Evolutionary conservation across 1,140 invertebrate genomes (phyloP), one percentile per base, ranked within the genome.

Genomic region (Calliphora vicina): DNA sequence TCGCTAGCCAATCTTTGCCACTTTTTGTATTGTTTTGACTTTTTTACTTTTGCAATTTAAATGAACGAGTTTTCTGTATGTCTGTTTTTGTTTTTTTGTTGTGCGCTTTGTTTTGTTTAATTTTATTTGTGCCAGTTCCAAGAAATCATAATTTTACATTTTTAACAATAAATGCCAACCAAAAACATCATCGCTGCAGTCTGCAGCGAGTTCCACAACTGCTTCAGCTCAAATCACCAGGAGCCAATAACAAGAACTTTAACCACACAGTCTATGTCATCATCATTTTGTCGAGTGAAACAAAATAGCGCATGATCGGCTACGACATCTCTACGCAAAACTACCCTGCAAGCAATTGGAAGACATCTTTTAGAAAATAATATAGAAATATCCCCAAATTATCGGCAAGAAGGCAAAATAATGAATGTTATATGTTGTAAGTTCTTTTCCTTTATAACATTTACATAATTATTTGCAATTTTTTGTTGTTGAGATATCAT

Each of bases 131-230:
- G 27, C 29, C 73, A 76, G 27, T 83, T 83, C 76, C 17, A 25
- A 71, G 82, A 80, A 83, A 80, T 83, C 76, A 83, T 80, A 83
- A 80, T 83, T 83, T 83, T 71, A 83, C 76, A 83, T 83, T 83
- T 83, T 83, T 83, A 83, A 83, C 82, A 80, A 83, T 83, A 83
- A 83, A 20, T 83, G 57, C 82, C 61, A 73, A 42, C 73, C 17
- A 35, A 76, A 42, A 15, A 35, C 61, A 82, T 45, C 50, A n/a
- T 57, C 50, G 5, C 17, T 57, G 50, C n/a, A 57, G 35, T 5
- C 35, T n/a, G n/a, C 9, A 57, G 50, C 50, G 15, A 57, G 6
- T 15, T n/a, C 15, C 6, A 57, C 15, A 13, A 57, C 50, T 57
- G 5, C 50, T 57, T 57, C 50, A 35, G 35, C 5, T 8, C n/a